Conservation (phyloP, 2,888 invertebrate species). For the Xestia rhomboidea region DNA sequence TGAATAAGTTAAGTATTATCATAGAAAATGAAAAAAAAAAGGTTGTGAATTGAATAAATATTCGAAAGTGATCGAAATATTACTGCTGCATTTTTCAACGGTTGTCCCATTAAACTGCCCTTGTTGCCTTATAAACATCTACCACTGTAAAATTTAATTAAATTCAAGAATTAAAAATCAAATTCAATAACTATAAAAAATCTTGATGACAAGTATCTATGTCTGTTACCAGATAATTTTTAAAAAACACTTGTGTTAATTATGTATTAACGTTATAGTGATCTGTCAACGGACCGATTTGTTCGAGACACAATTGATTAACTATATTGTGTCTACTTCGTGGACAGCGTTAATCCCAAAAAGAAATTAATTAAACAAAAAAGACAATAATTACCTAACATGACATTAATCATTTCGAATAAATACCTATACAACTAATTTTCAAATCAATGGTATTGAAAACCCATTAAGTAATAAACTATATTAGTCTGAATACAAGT, state of each 20-base stretch:
- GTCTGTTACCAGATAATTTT: neutral
- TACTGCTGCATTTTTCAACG: neutral
- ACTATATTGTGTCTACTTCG: too few species aligned
- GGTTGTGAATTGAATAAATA: neutral
- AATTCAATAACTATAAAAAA: neutral
- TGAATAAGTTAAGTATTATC: neutral
- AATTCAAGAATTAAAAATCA: too few species aligned
- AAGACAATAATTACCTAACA: neutral
- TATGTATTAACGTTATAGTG: neutral
- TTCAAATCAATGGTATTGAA: conserved; percentile 34
- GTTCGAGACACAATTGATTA: too few species aligned
- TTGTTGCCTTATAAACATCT: neutral
- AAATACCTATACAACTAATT: neutral
- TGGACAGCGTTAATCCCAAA: neutral
- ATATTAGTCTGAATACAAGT: conserved; percentile 8
- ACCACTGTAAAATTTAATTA: neutral
- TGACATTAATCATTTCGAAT: neutral
- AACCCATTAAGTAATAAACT: conserved; percentile 33
- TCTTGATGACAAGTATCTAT: neutral
- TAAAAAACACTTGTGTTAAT: neutral
- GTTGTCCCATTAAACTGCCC: neutral
- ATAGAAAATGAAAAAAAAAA: conserved; percentile 15
- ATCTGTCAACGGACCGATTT: too few species aligned
- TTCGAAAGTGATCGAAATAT: neutral
- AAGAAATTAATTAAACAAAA: neutral